phyloP scores from a whole-genome alignment of 1,140 invertebrate species.

The Copidosoma floridanum region DNA sequence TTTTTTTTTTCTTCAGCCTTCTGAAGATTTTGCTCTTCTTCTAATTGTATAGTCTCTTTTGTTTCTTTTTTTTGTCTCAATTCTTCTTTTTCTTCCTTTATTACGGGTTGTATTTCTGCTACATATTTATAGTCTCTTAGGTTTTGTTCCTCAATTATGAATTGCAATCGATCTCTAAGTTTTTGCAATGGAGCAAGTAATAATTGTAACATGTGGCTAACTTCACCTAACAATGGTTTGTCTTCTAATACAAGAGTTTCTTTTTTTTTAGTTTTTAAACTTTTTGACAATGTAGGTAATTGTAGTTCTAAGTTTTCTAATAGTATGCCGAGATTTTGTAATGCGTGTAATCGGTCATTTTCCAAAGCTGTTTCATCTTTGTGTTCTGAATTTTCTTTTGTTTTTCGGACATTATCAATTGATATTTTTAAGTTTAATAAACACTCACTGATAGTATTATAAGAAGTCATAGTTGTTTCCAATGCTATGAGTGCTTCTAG shows the following conservation, averaged over 20 bases:
- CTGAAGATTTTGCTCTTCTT: constrained; percentile 26
- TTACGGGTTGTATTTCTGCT: constrained; percentile 19
- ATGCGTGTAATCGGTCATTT: neutral
- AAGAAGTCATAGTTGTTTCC: neutral
- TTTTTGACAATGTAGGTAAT: neutral
- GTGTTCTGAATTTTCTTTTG: too few species aligned
- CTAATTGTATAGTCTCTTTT: constrained; percentile 21
- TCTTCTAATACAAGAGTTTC: neutral
- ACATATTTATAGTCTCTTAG: constrained; percentile 14
- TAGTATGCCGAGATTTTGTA: neutral
- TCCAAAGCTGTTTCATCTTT: too few species aligned
- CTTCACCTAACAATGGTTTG: neutral
- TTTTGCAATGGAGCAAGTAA: neutral
- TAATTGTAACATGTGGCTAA: neutral
- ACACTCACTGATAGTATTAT: neutral
- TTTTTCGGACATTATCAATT: neutral
- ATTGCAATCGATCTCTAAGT: neutral
- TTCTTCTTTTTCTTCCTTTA: constrained; percentile 21
- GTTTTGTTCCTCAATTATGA: constrained; percentile 25
- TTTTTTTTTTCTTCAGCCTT: constrained; percentile 22
- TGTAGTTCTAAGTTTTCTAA: neutral
- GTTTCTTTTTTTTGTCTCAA: constrained; percentile 6
- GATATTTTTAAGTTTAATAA: neutral
- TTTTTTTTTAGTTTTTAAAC: neutral
- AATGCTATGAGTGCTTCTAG: neutral